Evolutionary conservation across 2,797 vertebrate species (phyloP).

Genomic region (Acanthis flammea): DNA sequence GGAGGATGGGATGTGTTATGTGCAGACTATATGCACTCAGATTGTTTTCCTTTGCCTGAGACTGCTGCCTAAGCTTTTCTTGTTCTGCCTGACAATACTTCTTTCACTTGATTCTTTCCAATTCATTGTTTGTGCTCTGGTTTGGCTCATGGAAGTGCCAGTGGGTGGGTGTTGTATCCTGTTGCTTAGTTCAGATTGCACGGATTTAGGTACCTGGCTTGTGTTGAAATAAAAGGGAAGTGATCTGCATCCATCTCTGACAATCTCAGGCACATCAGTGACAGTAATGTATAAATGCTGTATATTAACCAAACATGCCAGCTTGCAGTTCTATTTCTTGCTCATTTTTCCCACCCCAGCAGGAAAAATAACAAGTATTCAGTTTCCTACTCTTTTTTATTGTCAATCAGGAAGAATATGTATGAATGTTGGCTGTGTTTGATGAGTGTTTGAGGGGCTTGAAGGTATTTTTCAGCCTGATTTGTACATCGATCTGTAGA

Average conservation of each 20-base stretch:
- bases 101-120: slow-evolving; percentile 45
- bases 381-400: not conserved
- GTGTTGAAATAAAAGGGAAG: not conserved
- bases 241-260: not conserved
- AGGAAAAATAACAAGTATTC: not conserved
- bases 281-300: not conserved
- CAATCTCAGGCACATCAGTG: not conserved
- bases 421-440: not conserved
- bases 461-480: not conserved
- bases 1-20: slow-evolving; percentile 1
- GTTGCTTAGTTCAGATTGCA: not conserved
- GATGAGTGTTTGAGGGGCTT: not conserved
- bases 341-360: not conserved
- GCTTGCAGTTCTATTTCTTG: not conserved
- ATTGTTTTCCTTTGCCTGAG: slow-evolving; percentile 47
- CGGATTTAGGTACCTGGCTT: not conserved
- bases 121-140: slow-evolving; percentile 27
- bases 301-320: not conserved
- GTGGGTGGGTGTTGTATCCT: slow-evolving; percentile 5
- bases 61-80: slow-evolving; percentile 25
- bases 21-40: not conserved
- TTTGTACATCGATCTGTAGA: not conserved
- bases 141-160: not conserved
- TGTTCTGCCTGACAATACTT: slow-evolving; percentile 31
- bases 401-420: not conserved